Evolutionary conservation across 1,140 invertebrate genomes (phyloP).

Genomic region (Ceratina australensis): DNA sequence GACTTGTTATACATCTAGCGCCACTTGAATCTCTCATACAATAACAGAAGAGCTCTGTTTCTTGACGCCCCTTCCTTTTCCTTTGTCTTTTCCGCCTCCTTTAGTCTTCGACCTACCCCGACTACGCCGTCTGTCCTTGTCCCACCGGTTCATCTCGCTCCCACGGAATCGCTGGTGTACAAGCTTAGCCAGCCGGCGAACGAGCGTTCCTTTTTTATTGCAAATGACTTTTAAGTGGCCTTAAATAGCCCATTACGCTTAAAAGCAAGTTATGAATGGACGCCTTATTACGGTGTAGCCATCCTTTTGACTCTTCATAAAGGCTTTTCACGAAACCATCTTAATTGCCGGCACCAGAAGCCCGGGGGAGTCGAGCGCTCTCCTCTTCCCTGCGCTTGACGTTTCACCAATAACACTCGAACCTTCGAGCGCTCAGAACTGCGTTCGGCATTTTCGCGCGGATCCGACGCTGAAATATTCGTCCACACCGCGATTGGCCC

Average conservation of each 20-base stretch:
- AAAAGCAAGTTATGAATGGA: slow-evolving; percentile 50
- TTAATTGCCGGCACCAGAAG: slow-evolving; percentile 22
- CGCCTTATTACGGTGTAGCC: slow-evolving; percentile 32
- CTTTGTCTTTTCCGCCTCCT: neutral
- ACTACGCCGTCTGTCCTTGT: neutral
- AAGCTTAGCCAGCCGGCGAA: slow-evolving; percentile 20
- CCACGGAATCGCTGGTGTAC: neutral
- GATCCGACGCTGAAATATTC: slow-evolving; percentile 5
- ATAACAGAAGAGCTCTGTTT: slow-evolving; percentile 48
- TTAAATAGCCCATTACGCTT: slow-evolving; percentile 57
- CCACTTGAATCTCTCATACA: slow-evolving; percentile 38
- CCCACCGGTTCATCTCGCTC: neutral
- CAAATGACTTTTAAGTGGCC: slow-evolving; percentile 56
- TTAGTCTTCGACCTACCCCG: neutral
- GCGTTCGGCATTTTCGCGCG: slow-evolving; percentile 10
- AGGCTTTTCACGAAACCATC: slow-evolving; percentile 31
- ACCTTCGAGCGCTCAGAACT: neutral
- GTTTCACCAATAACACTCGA: slow-evolving; percentile 20
- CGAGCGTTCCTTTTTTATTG: slow-evolving; percentile 40
- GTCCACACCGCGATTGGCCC: too few species aligned
- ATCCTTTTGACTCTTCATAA: slow-evolving; percentile 37
- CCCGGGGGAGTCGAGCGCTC: neutral
- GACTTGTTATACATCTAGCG: slow-evolving; percentile 48
- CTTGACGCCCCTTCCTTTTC: slow-evolving; percentile 43
- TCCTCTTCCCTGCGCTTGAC: neutral